These are phyloP conservation scores for Cephalopterus ornatus DNA, from an alignment of 2,113 vertebrate genomes.

Conservation along the genomic window DNA sequence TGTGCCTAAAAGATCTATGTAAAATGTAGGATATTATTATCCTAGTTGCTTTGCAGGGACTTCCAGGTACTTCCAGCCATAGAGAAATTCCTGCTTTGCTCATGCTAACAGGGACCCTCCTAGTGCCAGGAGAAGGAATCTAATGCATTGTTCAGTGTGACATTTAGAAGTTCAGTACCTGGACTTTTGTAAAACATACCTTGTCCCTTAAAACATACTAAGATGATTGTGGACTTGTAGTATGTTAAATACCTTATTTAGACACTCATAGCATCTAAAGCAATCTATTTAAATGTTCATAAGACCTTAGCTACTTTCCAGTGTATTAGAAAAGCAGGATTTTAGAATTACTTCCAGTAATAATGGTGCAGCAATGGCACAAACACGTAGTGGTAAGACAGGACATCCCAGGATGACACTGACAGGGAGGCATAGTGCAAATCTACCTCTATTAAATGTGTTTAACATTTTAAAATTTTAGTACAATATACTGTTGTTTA, in stretches of 20 bases:
- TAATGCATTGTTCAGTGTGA: neutral
- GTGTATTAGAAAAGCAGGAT: neutral
- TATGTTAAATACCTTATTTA: neutral
- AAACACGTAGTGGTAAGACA: neutral
- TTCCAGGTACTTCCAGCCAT: neutral
- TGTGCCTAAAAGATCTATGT: neutral
- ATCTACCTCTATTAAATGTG: neutral
- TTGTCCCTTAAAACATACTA: neutral
- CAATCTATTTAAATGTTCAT: neutral
- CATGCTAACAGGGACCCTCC: rapidly evolving
- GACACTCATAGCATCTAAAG: neutral
- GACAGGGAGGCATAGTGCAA: neutral
- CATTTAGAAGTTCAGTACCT: neutral
- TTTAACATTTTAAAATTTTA: neutral
- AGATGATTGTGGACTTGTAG: neutral
- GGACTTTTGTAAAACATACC: neutral
- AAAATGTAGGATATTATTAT: neutral
- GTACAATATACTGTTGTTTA: neutral
- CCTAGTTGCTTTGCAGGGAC: neutral
- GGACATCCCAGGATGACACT: neutral
- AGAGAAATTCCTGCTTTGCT: neutral
- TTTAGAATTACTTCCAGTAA: neutral
- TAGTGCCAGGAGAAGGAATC: neutral
- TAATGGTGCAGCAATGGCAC: neutral
- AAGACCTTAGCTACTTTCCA: neutral